Percentiles rank a stretch among this genome's conserved stretches.
Conservation (phyloP, 92 coral and sea anemone species). For the Micromussa lordhowensis region DNA sequence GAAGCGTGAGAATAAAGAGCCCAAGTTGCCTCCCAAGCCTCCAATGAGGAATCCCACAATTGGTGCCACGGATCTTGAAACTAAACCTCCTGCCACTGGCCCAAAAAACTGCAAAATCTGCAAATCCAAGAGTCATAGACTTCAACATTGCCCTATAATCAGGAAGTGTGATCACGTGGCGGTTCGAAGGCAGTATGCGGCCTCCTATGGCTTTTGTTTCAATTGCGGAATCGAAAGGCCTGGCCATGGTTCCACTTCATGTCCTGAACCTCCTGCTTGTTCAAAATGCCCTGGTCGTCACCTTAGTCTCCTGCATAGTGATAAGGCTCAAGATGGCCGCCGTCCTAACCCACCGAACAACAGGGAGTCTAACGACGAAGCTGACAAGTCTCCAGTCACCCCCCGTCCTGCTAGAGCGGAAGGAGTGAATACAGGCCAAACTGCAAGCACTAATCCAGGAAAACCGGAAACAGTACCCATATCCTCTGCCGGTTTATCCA, state of each 20-base stretch:
- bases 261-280: constrained; percentile 72
- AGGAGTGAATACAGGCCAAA: background rate
- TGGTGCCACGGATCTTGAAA: constrained; percentile 27
- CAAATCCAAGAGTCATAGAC: constrained; percentile 38
- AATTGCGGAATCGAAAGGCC: constrained; percentile 51
- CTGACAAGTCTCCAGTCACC: constrained; percentile 6
- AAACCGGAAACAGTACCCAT: constrained; percentile 25
- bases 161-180: constrained; percentile 48
- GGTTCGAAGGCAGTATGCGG: constrained; percentile 60
- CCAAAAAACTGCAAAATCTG: constrained; percentile 25
- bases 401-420: background rate
- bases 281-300: constrained; percentile 59
- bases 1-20: constrained; percentile 61
- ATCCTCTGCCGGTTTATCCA: constrained; percentile 34
- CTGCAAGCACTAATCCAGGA: background rate
- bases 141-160: constrained; percentile 54
- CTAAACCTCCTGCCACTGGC: constrained; percentile 10
- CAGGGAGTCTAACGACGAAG: constrained; percentile 10
- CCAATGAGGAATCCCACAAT: constrained; percentile 47
- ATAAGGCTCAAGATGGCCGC: background rate
- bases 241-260: constrained; percentile 29
- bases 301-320: constrained; percentile 55
- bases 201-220: constrained; percentile 4
- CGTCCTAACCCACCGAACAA: constrained; percentile 27
- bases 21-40: constrained; percentile 35